A percentile compares a stretch with the other conserved stretches of the same genome.
phyloP scores from a whole-genome alignment of 2,888 invertebrate genomes.

The Zaprionus bogoriensis region DNA sequence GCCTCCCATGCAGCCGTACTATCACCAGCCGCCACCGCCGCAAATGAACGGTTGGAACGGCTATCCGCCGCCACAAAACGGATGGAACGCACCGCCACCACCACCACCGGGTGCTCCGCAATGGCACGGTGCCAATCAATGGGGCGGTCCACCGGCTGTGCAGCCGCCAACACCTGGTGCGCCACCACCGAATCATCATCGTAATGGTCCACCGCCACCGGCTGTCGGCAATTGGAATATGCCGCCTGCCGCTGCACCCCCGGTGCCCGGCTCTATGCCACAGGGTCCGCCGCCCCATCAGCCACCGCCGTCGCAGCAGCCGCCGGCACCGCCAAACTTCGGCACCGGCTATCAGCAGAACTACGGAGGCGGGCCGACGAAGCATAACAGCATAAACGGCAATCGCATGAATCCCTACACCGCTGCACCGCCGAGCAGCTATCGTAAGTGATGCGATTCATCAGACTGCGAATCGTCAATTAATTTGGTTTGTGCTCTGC shows the following conservation, averaged over 20 bases:
- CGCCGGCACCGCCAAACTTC: slow-evolving; percentile 68
- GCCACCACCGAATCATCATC: slow-evolving; percentile 51
- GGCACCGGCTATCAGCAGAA: slow-evolving; percentile 91
- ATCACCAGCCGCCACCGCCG: slow-evolving; percentile 83
- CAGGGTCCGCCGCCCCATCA: slow-evolving; percentile 61
- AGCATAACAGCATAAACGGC: slow-evolving; percentile 86
- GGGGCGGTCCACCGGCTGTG: slow-evolving; percentile 68
- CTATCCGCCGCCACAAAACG: slow-evolving; percentile 74
- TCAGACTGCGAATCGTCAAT: too few species aligned
- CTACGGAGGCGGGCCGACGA: slow-evolving; percentile 92
- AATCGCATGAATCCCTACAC: slow-evolving; percentile 89
- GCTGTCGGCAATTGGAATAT: slow-evolving; percentile 62
- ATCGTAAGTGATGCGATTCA: slow-evolving; percentile 56
- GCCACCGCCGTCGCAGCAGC: slow-evolving; percentile 44
- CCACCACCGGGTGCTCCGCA: slow-evolving; percentile 68
- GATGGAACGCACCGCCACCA: slow-evolving; percentile 77
- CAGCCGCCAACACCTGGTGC: slow-evolving; percentile 59
- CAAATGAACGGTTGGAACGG: slow-evolving; percentile 75
- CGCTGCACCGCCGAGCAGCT: slow-evolving; percentile 58
- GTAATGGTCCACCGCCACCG: slow-evolving; percentile 65
- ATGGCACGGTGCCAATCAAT: slow-evolving; percentile 73
- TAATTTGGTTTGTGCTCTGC: neutral
- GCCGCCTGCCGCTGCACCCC: slow-evolving; percentile 51
- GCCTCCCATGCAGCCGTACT: slow-evolving; percentile 70
- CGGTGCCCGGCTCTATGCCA: slow-evolving; percentile 60